Base-by-base conservation (phyloP, 2,888 invertebrate genomes). In the Drymonia ruficornis region DNA sequence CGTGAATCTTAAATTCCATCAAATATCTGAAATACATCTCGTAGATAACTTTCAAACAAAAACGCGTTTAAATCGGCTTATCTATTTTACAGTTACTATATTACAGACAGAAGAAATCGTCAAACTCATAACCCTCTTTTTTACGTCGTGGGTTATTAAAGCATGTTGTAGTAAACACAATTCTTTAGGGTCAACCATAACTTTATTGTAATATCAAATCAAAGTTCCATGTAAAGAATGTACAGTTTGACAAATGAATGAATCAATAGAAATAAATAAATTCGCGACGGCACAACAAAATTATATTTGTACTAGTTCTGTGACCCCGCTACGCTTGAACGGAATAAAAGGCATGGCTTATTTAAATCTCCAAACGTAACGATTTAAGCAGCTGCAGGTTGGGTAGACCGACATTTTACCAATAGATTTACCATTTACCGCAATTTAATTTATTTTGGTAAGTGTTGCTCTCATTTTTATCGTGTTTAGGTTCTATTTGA, bases 261-360 rank as follows among this genome's bases (percentile, higher is more conserved):
- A 61, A 62, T 67, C 59, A 63, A 70, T 59, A 64, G 66, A 52
- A 65, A 67, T 70, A 73, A 74, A 59, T 54, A 57, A 73, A 77
- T 77, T 74, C 61, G 70, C 65, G 61, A 64, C 69, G 74, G 65
- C 72, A 56, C 65, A 72, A 67, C 70, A 67, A 76, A 81, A 84
- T 83, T 76, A 81, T 81, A 78, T 84, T 87, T 88, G 87, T 85
- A 87, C 88, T 88, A 83, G 89, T 86, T 90, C 83, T 85, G 84
- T 84, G 90, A 87, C 91, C 89, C 81, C 86, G 88, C 89, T 84
- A 89, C 88, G 91, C 81, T 85, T 83, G 79, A 86, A 76, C 76
- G 84, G 75, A 70, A 78, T 84, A 87, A 86, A 81, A 78, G 78
- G 79, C 86, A 80, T 85, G 74, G 70, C 78, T 80, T 84, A 86